Conservation (phyloP, 2,888 invertebrate species). For the Spatulosminthurus flaviceps region DNA sequence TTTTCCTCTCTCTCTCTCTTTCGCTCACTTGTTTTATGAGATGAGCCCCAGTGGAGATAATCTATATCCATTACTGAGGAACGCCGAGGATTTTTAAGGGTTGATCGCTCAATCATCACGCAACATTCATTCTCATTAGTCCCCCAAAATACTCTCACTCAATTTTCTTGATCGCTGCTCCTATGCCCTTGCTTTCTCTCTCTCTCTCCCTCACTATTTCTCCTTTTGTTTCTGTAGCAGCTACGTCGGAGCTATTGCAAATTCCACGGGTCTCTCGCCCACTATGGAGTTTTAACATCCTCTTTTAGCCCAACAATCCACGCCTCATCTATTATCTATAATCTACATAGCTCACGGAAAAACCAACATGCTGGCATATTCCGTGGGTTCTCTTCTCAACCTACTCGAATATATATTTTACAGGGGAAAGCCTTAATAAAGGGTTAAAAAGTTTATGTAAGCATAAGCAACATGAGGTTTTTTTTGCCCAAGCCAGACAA, state of each 20-base stretch:
- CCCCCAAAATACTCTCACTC: conserved; percentile 26
- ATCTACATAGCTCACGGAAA: too few species aligned
- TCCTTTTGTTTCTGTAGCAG: not conserved
- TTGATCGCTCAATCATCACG: conserved; percentile 63
- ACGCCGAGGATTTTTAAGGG: conserved; percentile 61
- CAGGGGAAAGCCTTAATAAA: too few species aligned
- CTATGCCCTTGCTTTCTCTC: not conserved
- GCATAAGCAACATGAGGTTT: too few species aligned
- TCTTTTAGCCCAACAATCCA: too few species aligned
- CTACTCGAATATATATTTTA: too few species aligned
- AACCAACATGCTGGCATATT: too few species aligned
- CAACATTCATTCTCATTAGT: conserved; percentile 63
- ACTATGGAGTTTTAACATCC: too few species aligned
- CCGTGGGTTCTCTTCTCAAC: too few species aligned
- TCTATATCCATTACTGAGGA: conserved; percentile 62
- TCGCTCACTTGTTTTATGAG: conserved; percentile 45
- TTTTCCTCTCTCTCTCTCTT: not conserved
- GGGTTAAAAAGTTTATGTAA: too few species aligned
- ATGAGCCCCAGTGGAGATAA: conserved; percentile 62
- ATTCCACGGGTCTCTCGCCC: not conserved
- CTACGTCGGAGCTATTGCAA: not conserved
- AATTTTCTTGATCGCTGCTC: not conserved
- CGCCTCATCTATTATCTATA: too few species aligned
- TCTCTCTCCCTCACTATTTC: too few species aligned
- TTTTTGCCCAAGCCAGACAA: too few species aligned